Percentiles rank a stretch among this genome's conserved stretches.
phyloP scores from a whole-genome alignment of 2,888 invertebrate species.

The Trichopoda pennipes region DNA sequence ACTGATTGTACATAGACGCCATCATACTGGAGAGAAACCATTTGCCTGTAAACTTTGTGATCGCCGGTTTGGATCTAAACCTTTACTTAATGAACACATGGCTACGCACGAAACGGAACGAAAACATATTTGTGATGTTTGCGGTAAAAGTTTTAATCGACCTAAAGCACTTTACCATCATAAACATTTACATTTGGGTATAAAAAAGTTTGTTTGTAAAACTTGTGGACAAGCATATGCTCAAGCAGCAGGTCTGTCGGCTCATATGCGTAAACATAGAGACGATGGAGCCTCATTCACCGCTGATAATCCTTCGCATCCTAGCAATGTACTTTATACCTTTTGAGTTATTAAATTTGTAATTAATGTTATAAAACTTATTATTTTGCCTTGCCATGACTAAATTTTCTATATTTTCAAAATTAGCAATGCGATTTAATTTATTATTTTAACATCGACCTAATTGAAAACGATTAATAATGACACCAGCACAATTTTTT shows the following conservation, averaged over 20 bases:
- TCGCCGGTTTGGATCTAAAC: conserved; percentile 67
- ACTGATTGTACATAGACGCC: conserved; percentile 75
- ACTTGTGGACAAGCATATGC: conserved; percentile 73
- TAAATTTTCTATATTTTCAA: too few relatives aligned
- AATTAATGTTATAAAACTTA: neutral
- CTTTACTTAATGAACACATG: conserved; percentile 69
- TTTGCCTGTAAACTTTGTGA: conserved; percentile 70
- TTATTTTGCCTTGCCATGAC: neutral
- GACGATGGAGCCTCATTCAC: conserved; percentile 32
- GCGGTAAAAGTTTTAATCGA: conserved; percentile 73
- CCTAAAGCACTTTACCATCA: conserved; percentile 73
- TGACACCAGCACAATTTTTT: too few relatives aligned
- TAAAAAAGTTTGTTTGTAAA: conserved; percentile 75
- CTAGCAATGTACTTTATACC: conserved; percentile 40
- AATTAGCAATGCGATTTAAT: too few relatives aligned
- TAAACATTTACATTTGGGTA: conserved; percentile 72
- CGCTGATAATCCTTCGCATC: neutral
- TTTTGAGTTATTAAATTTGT: conserved; percentile 27
- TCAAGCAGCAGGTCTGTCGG: conserved; percentile 74
- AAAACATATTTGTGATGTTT: conserved; percentile 73
- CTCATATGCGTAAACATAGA: conserved; percentile 71
- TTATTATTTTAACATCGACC: too few relatives aligned
- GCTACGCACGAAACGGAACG: conserved; percentile 70
- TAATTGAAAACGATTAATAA: too few relatives aligned
- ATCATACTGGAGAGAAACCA: conserved; percentile 77